Percentiles rank a stretch among this genome's conserved stretches.
These are phyloP conservation scores for Simalia tracyae DNA, from an alignment of 2,797 vertebrate genomes.

Conservation along the genomic window DNA sequence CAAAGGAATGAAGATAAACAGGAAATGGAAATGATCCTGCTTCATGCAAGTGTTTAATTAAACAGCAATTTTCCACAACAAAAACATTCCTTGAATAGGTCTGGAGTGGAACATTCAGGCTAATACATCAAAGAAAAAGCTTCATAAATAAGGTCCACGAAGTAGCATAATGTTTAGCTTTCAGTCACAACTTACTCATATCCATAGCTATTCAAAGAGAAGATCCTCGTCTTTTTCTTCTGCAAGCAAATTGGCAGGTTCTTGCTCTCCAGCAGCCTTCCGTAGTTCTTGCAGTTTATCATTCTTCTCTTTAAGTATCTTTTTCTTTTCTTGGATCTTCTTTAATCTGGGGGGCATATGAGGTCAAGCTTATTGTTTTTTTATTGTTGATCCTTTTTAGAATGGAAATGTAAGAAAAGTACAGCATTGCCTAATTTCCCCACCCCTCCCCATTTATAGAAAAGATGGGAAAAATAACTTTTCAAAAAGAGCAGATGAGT, in stretches of 20 bases:
- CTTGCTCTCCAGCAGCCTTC: slow-evolving; percentile 78
- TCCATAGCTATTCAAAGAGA: slow-evolving; percentile 86
- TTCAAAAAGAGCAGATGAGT: neutral
- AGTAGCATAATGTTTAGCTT: slow-evolving; percentile 26
- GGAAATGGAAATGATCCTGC: slow-evolving; percentile 4
- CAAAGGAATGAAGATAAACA: neutral
- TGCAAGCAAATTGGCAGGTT: slow-evolving; percentile 89
- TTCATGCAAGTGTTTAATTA: neutral
- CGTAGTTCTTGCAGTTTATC: slow-evolving; percentile 85
- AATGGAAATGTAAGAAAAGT: neutral
- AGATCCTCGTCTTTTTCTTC: slow-evolving; percentile 94
- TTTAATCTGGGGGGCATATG: slow-evolving; percentile 82
- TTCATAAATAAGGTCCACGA: slow-evolving; percentile 62
- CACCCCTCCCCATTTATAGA: neutral
- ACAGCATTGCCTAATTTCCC: neutral
- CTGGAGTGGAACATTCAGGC: slow-evolving; percentile 53
- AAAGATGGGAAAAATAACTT: neutral
- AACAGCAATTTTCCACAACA: neutral
- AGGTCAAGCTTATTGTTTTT: neutral
- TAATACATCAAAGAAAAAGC: slow-evolving; percentile 60
- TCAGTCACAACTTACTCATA: slow-evolving; percentile 18
- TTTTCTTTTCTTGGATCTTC: slow-evolving; percentile 99
- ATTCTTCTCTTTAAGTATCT: slow-evolving; percentile 87
- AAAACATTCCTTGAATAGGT: slow-evolving; percentile 48
- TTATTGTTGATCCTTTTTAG: neutral